phyloP scores from a whole-genome alignment of 2,888 invertebrate species.

The Spialia ferax region DNA sequence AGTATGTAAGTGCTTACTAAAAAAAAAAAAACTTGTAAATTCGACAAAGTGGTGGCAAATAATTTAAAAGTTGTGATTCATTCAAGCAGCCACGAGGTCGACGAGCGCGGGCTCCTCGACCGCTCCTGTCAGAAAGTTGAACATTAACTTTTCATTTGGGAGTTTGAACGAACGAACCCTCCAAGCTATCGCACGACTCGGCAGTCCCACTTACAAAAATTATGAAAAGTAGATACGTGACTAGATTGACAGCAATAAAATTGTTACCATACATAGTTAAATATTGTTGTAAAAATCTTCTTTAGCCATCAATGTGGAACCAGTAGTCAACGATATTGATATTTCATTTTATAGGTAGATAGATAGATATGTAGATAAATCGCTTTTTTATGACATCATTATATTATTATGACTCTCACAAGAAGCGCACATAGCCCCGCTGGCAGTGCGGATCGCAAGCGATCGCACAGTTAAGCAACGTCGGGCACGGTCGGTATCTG shows the following conservation, averaged over 20 bases:
- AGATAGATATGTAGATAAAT: too few relatives aligned
- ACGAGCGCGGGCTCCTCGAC: slow-evolving; percentile 53
- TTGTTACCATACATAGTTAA: too few relatives aligned
- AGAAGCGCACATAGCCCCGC: too few relatives aligned
- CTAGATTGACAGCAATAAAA: slow-evolving; percentile 9
- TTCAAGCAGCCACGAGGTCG: slow-evolving; percentile 65
- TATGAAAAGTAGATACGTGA: slow-evolving; percentile 51
- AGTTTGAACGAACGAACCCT: slow-evolving; percentile 68
- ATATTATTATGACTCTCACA: too few relatives aligned
- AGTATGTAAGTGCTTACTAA: neutral
- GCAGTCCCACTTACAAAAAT: slow-evolving; percentile 62
- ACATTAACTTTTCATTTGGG: slow-evolving; percentile 82
- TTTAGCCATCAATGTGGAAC: too few relatives aligned
- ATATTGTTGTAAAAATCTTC: too few relatives aligned
- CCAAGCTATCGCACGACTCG: slow-evolving; percentile 64
- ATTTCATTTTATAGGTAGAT: too few relatives aligned
- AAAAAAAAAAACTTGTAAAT: neutral
- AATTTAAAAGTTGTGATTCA: slow-evolving; percentile 76
- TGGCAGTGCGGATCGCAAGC: too few relatives aligned
- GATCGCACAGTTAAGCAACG: too few relatives aligned
- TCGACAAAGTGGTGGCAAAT: slow-evolving; percentile 48
- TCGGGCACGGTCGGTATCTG: too few relatives aligned
- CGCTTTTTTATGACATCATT: too few relatives aligned
- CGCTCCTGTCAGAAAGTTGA: slow-evolving; percentile 74
- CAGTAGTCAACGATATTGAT: too few relatives aligned